Evolutionary conservation across 2,113 vertebrate genomes (phyloP).

Genomic region (Blennius ocellaris): DNA sequence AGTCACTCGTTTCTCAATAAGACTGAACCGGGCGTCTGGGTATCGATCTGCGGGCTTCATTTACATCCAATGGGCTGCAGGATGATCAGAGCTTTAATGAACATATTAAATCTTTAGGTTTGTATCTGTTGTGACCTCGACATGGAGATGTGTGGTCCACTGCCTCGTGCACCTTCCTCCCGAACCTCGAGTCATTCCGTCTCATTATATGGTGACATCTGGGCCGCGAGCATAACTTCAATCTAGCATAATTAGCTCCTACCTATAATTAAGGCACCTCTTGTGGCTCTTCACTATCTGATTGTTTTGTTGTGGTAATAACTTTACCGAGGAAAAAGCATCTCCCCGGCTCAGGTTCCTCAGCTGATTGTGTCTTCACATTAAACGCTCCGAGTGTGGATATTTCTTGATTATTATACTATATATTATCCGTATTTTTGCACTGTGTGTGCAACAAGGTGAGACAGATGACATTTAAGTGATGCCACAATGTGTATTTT

Average conservation of each 20-base stretch:
- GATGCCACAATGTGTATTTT: not conserved
- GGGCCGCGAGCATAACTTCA: slow-evolving; percentile 58
- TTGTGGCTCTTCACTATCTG: slow-evolving; percentile 46
- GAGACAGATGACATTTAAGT: not conserved
- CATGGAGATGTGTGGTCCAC: slow-evolving; percentile 31
- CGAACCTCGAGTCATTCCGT: slow-evolving; percentile 48
- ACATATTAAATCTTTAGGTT: slow-evolving; percentile 49
- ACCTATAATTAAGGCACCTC: slow-evolving; percentile 70
- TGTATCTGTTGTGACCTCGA: slow-evolving; percentile 46
- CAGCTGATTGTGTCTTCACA: slow-evolving; percentile 23
- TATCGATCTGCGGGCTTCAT: slow-evolving; percentile 67
- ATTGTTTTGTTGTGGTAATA: slow-evolving; percentile 63
- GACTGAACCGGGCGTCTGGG: slow-evolving; percentile 2
- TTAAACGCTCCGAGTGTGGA: slow-evolving; percentile 18
- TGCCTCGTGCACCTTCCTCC: slow-evolving; percentile 8
- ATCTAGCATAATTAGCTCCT: slow-evolving; percentile 68
- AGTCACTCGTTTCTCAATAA: slow-evolving; percentile 56
- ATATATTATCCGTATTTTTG: not conserved
- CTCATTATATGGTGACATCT: slow-evolving; percentile 72
- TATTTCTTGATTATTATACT: slow-evolving; percentile 21
- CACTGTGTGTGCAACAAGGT: not conserved
- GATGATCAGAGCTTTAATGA: slow-evolving; percentile 65
- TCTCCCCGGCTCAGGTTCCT: not conserved
- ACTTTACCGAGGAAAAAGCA: slow-evolving; percentile 34
- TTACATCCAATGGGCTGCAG: slow-evolving; percentile 54